Conservation (phyloP, 2,113 vertebrate genomes). For the Ochotona princeps region DNA sequence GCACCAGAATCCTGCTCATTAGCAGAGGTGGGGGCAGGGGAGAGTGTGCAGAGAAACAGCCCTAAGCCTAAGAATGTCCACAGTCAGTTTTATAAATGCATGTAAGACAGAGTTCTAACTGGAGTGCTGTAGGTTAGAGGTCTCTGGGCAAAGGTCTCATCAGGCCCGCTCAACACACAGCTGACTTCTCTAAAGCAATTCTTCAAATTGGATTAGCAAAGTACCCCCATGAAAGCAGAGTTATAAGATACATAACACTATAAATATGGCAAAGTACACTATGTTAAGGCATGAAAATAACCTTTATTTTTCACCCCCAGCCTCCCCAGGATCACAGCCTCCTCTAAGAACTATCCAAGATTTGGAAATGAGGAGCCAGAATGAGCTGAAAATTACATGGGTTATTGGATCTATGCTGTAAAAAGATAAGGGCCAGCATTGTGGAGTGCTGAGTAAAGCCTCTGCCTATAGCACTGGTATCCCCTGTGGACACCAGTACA, state of each 20-base stretch:
- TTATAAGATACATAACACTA: not conserved
- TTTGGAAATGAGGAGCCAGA: not conserved
- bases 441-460: too few relatives aligned
- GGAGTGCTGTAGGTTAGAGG: not conserved
- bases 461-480: too few relatives aligned
- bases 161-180: not conserved
- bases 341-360: not conserved
- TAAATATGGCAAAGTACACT: not conserved
- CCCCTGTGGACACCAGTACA: too few relatives aligned
- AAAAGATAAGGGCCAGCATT: not conserved
- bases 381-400: not conserved
- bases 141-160: not conserved
- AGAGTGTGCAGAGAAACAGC: too few relatives aligned
- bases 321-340: not conserved
- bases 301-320: not conserved
- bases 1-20: slow-evolving; percentile 33
- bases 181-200: not conserved
- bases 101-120: not conserved
- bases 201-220: slow-evolving; percentile 1
- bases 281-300: not conserved
- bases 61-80: not conserved
- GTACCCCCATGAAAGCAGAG: slow-evolving; percentile 17
- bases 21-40: not conserved
- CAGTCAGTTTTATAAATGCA: slow-evolving; percentile 15
- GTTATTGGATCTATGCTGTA: not conserved